Evolutionary conservation across 2,888 invertebrate species (phyloP).

Genomic region (Tanytarsus gracilentus): DNA sequence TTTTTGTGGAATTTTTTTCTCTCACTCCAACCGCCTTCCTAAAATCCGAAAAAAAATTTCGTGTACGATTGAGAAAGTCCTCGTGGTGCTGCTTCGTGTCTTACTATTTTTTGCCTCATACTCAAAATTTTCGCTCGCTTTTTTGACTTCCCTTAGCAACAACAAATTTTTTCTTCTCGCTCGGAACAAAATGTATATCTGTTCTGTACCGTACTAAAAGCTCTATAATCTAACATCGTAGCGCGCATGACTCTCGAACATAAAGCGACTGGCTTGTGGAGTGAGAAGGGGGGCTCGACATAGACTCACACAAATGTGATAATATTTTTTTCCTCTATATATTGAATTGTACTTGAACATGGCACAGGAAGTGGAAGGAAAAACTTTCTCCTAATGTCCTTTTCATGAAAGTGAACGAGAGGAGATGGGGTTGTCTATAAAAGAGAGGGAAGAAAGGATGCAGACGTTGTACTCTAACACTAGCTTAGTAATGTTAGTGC

Average conservation of each 20-base stretch:
- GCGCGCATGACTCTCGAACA: neutral
- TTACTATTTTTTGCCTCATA: neutral
- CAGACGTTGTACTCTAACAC: too few relatives aligned
- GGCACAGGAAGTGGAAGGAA: too few relatives aligned
- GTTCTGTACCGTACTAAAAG: neutral
- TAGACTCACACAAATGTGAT: neutral
- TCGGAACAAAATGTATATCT: too few relatives aligned
- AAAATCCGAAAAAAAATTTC: neutral
- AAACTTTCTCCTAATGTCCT: too few relatives aligned
- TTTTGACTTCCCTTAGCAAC: constrained; percentile 23
- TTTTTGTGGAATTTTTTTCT: constrained; percentile 2
- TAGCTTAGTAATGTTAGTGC: too few relatives aligned
- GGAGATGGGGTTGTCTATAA: too few relatives aligned
- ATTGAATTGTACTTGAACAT: neutral
- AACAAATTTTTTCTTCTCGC: neutral
- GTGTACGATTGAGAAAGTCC: neutral
- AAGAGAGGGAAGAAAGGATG: too few relatives aligned
- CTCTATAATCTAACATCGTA: neutral
- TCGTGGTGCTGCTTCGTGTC: neutral
- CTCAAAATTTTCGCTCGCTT: neutral
- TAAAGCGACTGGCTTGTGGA: neutral
- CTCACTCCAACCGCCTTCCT: too few relatives aligned
- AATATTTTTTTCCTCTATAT: too few relatives aligned
- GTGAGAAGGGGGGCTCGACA: neutral
- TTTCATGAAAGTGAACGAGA: too few relatives aligned